Conservation (phyloP, 2,113 vertebrate genomes). For the Heloderma charlesbogerti region DNA sequence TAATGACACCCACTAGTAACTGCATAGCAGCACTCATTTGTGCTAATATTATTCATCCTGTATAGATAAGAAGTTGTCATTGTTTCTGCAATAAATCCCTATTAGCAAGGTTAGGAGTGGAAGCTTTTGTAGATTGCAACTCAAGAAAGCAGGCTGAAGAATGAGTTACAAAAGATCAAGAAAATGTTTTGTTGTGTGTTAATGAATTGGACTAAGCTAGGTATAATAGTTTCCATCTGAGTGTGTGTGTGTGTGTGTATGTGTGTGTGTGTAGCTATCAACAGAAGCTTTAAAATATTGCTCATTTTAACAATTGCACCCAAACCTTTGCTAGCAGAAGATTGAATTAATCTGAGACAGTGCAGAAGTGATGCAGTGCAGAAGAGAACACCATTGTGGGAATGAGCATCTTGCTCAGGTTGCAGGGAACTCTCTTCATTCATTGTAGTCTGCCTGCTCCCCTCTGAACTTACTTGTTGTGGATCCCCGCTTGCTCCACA, state of each 20-base stretch:
- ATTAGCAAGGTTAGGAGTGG: constrained; percentile 31
- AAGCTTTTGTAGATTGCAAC: constrained; percentile 26
- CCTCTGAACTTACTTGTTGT: not conserved
- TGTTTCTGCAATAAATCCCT: constrained; percentile 42
- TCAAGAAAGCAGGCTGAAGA: constrained; percentile 30
- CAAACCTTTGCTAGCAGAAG: not conserved
- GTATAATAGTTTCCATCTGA: not conserved
- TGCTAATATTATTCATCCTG: constrained; percentile 34
- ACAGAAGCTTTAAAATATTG: not conserved
- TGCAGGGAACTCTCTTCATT: not conserved
- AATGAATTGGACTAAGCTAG: not conserved
- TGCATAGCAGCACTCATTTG: not conserved
- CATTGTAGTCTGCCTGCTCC: not conserved
- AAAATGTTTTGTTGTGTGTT: constrained; percentile 12
- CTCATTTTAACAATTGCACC: not conserved
- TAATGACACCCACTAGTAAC: constrained; percentile 40
- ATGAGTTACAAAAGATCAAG: constrained; percentile 35
- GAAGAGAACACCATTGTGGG: not conserved
- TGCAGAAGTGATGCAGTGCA: not conserved
- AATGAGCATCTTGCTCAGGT: not conserved
- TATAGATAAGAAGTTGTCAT: constrained; percentile 41
- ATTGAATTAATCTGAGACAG: not conserved
- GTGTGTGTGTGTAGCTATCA: not conserved
- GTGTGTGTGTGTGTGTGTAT: not conserved
- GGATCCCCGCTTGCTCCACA: not conserved